These are phyloP conservation scores for Polypterus bichir DNA, from an alignment of 2,113 vertebrate species.

Conservation along the genomic window DNA sequence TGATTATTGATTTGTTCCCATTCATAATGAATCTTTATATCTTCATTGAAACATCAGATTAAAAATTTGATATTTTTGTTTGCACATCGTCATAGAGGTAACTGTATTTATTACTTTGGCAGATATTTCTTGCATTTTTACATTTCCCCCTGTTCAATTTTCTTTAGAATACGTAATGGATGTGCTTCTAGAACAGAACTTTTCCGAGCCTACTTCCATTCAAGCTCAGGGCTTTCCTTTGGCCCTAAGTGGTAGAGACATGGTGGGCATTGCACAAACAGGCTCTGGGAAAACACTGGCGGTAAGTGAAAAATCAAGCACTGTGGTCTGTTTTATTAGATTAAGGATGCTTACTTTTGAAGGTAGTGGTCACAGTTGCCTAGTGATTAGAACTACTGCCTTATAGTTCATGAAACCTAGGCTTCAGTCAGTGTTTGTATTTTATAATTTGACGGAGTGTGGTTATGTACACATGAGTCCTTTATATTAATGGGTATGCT, in stretches of 20 bases:
- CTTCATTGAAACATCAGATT: too few relatives aligned
- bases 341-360: neutral
- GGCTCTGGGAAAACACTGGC: constrained; percentile 94
- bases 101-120: too few relatives aligned
- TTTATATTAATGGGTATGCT: too few relatives aligned
- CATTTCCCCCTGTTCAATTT: constrained; percentile 1
- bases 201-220: constrained; percentile 92
- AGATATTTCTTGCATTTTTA: neutral
- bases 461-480: too few relatives aligned
- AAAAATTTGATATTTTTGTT: too few relatives aligned
- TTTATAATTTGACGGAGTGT: too few relatives aligned
- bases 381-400: neutral
- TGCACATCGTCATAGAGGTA: too few relatives aligned
- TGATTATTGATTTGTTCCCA: too few relatives aligned
- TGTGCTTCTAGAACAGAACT: constrained; percentile 81
- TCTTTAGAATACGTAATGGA: constrained; percentile 85
- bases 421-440: neutral
- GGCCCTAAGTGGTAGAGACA: constrained; percentile 86
- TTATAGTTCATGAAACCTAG: neutral
- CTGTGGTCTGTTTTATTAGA: too few relatives aligned
- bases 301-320: constrained; percentile 40
- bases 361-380: neutral
- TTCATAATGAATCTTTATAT: too few relatives aligned
- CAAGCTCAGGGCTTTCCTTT: constrained; percentile 89
- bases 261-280: constrained; percentile 97